Evolutionary conservation across 2,113 vertebrate genomes (phyloP).

Genomic region (Coracopsis vasa): DNA sequence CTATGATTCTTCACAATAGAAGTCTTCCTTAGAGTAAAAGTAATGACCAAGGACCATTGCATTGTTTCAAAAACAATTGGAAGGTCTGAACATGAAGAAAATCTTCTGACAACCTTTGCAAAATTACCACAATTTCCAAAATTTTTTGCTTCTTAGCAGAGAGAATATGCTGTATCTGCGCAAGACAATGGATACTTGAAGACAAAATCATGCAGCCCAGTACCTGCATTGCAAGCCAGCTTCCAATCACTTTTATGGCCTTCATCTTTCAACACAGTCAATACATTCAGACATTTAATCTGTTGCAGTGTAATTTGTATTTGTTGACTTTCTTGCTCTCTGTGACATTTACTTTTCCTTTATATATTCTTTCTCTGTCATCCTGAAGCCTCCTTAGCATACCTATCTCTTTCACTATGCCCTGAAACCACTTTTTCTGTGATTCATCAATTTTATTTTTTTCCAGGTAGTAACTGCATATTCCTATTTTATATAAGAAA

Average conservation of each 20-base stretch:
- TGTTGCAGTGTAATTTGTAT: neutral
- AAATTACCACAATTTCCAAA: neutral
- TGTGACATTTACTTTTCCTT: slow-evolving; percentile 13
- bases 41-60: neutral
- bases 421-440: neutral
- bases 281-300: neutral
- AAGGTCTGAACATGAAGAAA: neutral
- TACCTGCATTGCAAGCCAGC: neutral
- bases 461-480: neutral
- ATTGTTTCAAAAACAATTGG: neutral
- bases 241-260: neutral
- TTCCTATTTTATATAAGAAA: neutral
- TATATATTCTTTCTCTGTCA: neutral
- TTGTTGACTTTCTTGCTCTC: neutral
- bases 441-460: neutral
- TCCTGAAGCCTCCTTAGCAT: neutral
- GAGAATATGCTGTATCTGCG: neutral
- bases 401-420: neutral
- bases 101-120: neutral
- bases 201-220: neutral
- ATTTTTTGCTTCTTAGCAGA: neutral
- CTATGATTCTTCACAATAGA: neutral
- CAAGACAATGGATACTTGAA: neutral
- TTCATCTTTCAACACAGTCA: neutral
- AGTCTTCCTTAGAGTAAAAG: neutral